Base-by-base conservation (phyloP, 1,140 invertebrate species). In the Scaptomyza hsui region DNA sequence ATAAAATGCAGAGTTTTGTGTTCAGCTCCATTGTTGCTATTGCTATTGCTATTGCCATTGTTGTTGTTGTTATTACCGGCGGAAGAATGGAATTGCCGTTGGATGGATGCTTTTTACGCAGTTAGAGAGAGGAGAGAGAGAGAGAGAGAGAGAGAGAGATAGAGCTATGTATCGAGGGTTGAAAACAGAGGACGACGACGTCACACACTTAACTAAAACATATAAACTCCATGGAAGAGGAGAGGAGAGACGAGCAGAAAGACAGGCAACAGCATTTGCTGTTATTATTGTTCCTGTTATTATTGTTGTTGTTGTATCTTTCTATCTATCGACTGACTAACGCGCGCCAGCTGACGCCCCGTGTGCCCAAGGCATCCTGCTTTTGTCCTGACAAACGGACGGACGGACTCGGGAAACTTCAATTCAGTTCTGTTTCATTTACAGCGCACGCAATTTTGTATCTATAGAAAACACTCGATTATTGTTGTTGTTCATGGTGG, bases 381-480 rank as follows among this genome's bases (percentile, higher is more conserved):
- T 29, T 13, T 24, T 21, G 15, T 13, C 39, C 51, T 15, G 45
- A 26, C 49, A 21, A 12, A 18, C 29, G n/a, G 24, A 39, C 29
- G n/a, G 24, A 39, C 39, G 18, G 9, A 10, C 51, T 37, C 32
- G 29, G 13, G 12, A 4, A 41, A 60, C 63, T 59, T 49, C 71
- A 37, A 37, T 71, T 59, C 59, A 48, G 35, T 59, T 49, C 39
- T 73, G 61, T 77, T 75, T 85, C 81, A 86, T 72, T 60, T 60
- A 76, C 80, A 73, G 76, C 62, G 45, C 81, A 85, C 81, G 81
- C 81, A 85, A 85, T 85, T 85, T 81, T 81, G 69, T 73, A 65
- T 60, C 63, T 67, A 71, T 67, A 76, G 70, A 63, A 56, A 35
- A 41, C 13, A 61, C 19, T 45, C 39, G 37, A 64, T 64, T 57